A percentile compares a stretch with the other conserved stretches of the same genome.
These are phyloP conservation scores for Adelosebastes latens DNA, from an alignment of 2,797 vertebrate species.

Conservation along the genomic window DNA sequence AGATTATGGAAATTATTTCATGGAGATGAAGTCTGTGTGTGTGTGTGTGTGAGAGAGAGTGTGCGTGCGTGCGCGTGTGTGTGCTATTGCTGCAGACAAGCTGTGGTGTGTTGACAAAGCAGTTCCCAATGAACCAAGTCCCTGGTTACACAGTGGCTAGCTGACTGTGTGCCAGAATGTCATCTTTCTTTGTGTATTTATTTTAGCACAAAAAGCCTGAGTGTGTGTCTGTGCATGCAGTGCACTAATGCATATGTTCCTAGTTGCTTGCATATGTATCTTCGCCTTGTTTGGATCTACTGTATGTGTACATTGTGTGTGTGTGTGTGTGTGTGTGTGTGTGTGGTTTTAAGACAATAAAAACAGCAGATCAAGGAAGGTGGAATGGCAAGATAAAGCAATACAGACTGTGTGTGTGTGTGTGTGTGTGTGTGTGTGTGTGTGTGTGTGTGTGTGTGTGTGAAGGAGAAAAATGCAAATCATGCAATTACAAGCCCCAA, in stretches of 20 bases:
- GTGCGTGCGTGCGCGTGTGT: constrained; percentile 5
- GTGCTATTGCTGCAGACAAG: constrained; percentile 7
- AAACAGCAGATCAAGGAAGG: constrained; percentile 56
- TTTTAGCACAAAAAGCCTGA: not conserved
- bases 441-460: constrained; percentile 1
- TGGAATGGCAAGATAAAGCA: constrained; percentile 59
- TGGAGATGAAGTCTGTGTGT: constrained; percentile 27
- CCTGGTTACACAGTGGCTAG: constrained; percentile 41
- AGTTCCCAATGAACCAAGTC: constrained; percentile 48
- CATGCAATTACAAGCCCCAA: constrained; percentile 74
- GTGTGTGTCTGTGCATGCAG: not conserved
- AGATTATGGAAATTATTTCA: constrained; percentile 58
- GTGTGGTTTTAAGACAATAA: constrained; percentile 5
- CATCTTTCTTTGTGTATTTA: constrained; percentile 34
- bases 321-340: not conserved
- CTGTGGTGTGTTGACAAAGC: constrained; percentile 56
- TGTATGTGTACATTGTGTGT: not conserved
- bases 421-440: not conserved
- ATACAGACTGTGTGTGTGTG: not conserved
- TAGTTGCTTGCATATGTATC: not conserved
- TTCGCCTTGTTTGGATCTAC: not conserved
- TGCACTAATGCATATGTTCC: constrained; percentile 33
- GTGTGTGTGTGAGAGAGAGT: not conserved
- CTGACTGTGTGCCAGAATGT: constrained; percentile 41
- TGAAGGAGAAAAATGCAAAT: constrained; percentile 75